A percentile compares a stretch with the other conserved stretches of the same genome.
Conservation (phyloP, 2,888 invertebrate species). For the Caenorhabditis angaria region DNA sequence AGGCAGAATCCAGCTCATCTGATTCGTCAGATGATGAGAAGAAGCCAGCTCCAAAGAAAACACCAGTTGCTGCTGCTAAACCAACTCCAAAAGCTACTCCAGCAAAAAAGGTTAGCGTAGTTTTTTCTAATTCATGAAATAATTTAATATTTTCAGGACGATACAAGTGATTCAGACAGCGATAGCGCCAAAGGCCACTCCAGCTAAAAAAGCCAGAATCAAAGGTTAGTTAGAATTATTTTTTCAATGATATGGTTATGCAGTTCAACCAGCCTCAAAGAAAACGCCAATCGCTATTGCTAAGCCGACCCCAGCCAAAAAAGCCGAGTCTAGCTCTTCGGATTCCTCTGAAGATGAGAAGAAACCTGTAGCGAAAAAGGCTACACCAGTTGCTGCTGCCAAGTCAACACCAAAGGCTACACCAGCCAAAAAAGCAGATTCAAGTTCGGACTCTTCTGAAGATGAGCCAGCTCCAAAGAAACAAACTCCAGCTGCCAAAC, state of each 20-base stretch:
- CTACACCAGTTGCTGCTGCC: constrained; percentile 12
- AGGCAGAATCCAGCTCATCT: constrained; percentile 43
- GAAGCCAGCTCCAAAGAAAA: constrained; percentile 27
- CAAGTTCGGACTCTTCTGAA: constrained; percentile 27
- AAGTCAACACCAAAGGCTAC: constrained; percentile 9
- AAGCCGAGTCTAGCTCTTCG: constrained; percentile 9
- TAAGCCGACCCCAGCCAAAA: constrained; percentile 13
- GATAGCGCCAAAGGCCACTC: too few relatives aligned
- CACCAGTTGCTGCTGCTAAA: constrained; percentile 12
- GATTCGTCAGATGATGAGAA: constrained; percentile 42
- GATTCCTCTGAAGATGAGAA: constrained; percentile 31
- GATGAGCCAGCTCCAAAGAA: constrained; percentile 38
- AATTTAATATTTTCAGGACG: too few relatives aligned
- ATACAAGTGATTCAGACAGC: too few relatives aligned
- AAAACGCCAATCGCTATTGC: constrained; percentile 6
- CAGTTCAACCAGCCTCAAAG: constrained; percentile 15
- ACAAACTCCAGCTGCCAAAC: constrained; percentile 25
- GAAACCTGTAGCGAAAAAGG: constrained; percentile 5
- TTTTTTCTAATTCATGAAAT: constrained; percentile 41
- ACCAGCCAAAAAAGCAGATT: constrained; percentile 23
- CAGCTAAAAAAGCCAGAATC: too few relatives aligned
- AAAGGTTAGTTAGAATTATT: constrained; percentile 13
- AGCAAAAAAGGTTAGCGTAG: constrained; percentile 40
- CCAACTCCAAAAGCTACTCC: constrained; percentile 22
- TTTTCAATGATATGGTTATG: constrained; percentile 5